Conservation (phyloP, 1,140 invertebrate species). For the Calosoma granatense region DNA sequence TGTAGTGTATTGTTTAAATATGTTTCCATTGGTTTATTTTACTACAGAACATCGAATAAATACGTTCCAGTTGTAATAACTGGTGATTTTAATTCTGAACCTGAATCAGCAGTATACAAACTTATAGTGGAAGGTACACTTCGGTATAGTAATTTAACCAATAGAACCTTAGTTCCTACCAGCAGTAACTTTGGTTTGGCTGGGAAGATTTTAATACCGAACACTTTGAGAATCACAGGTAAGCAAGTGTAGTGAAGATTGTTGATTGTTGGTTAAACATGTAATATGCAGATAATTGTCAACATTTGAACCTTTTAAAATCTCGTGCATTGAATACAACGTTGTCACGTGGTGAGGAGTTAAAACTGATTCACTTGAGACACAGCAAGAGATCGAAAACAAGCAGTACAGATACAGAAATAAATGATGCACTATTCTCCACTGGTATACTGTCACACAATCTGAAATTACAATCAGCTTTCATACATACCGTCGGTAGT, state of each 20-base stretch:
- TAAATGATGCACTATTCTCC: conserved; percentile 29
- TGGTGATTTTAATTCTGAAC: conserved; percentile 82
- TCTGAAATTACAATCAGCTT: conserved; percentile 45
- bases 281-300: conserved; percentile 47
- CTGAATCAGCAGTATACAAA: conserved; percentile 58
- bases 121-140: conserved; percentile 59
- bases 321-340: conserved; percentile 26
- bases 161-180: conserved; percentile 25
- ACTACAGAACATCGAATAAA: background rate
- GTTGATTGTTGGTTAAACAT: background rate
- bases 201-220: conserved; percentile 39
- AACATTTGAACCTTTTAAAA: conserved; percentile 44
- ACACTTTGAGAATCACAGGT: conserved; percentile 42
- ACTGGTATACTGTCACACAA: conserved; percentile 42
- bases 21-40: too few species aligned
- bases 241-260: conserved; percentile 2
- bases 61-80: conserved; percentile 73
- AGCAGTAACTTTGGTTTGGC: conserved; percentile 10
- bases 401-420: conserved; percentile 9
- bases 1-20: conserved; percentile 16
- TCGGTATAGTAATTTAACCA: conserved; percentile 41
- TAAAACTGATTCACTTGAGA: conserved; percentile 22
- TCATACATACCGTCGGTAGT: conserved; percentile 33
- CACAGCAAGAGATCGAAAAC: conserved; percentile 20
- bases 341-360: conserved; percentile 16